These are phyloP conservation scores for Melanotaenia parkinsoni DNA, from an alignment of 2,797 vertebrate genomes.

Conservation along the genomic window DNA sequence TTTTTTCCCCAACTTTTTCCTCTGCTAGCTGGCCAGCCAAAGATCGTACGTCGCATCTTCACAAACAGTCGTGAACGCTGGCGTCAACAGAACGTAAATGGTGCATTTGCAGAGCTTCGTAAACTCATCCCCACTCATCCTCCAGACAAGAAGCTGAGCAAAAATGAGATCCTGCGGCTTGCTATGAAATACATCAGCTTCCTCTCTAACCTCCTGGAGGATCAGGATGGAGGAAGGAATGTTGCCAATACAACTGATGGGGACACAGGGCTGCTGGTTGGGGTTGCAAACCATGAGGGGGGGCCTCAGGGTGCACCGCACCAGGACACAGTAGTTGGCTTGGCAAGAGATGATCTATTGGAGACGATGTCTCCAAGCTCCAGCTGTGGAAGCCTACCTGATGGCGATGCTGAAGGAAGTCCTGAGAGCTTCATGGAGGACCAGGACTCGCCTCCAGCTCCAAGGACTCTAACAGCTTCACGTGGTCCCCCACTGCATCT, in stretches of 20 bases:
- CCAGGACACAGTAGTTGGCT: constrained; percentile 71
- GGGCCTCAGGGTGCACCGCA: constrained; percentile 78
- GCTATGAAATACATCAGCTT: constrained; percentile 84
- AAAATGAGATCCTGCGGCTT: constrained; percentile 81
- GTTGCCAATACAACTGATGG: constrained; percentile 70
- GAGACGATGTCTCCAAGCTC: constrained; percentile 93
- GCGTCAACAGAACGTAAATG: constrained; percentile 83
- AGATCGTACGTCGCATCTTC: constrained; percentile 94
- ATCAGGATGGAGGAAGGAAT: constrained; percentile 79
- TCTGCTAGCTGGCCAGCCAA: constrained; percentile 83
- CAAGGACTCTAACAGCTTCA: constrained; percentile 83
- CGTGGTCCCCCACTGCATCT: constrained; percentile 84
- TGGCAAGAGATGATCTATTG: constrained; percentile 91
- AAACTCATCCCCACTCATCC: constrained; percentile 83
- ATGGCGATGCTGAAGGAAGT: constrained; percentile 90
- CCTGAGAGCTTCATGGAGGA: constrained; percentile 95
- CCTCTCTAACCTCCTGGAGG: constrained; percentile 80
- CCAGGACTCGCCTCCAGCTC: constrained; percentile 83
- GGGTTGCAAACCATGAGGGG: constrained; percentile 89
- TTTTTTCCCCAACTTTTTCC: constrained; percentile 5
- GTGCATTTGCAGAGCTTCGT: constrained; percentile 80
- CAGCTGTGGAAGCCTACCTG: constrained; percentile 93
- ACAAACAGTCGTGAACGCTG: constrained; percentile 88
- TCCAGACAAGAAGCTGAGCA: constrained; percentile 82
- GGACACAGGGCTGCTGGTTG: constrained; percentile 84